These are phyloP conservation scores for Cygnus atratus DNA, from an alignment of 2,113 vertebrate species.

Conservation along the genomic window DNA sequence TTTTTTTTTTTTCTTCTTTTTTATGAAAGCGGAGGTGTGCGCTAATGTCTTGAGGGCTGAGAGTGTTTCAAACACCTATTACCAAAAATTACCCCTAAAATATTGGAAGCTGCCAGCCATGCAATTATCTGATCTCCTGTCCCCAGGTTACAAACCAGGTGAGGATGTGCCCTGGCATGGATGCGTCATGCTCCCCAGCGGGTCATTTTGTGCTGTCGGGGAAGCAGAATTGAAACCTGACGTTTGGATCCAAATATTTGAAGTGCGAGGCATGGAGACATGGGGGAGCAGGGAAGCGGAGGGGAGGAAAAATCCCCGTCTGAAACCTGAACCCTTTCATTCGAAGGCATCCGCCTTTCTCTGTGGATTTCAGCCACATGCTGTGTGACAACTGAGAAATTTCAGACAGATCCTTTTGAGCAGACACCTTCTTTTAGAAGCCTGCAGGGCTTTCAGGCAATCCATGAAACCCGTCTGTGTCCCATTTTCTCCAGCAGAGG, in stretches of 20 bases:
- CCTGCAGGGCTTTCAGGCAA: background rate
- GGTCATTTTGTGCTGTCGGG: background rate
- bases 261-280: rapidly evolving
- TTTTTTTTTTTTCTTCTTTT: background rate
- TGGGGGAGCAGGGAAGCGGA: rapidly evolving
- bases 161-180: background rate
- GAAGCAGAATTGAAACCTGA: background rate
- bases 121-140: background rate
- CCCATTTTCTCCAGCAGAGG: background rate
- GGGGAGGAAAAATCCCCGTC: background rate
- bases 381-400: background rate
- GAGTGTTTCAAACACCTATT: constrained; percentile 12
- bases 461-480: background rate
- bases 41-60: background rate
- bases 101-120: background rate
- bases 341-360: background rate
- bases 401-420: background rate
- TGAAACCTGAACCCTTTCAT: background rate
- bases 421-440: background rate
- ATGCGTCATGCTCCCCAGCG: background rate
- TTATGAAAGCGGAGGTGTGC: background rate
- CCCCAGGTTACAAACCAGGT: background rate
- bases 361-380: background rate
- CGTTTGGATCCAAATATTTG: background rate
- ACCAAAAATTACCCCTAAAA: constrained; percentile 32